These are phyloP conservation scores for Zosterops japonicus DNA, from an alignment of 2,113 vertebrate genomes.

Conservation along the genomic window DNA sequence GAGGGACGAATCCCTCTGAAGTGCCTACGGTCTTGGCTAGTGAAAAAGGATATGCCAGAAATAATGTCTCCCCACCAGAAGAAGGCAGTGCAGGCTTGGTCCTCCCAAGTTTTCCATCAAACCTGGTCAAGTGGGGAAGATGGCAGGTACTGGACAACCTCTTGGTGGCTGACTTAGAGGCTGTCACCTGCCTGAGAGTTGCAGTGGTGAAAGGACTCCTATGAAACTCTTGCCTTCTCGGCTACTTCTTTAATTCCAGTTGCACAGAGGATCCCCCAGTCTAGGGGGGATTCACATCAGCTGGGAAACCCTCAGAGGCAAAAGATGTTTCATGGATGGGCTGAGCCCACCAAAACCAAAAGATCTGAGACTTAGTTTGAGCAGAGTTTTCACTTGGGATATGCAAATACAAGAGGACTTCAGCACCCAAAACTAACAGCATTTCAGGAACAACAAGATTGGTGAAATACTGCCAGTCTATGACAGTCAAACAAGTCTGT, in stretches of 20 bases:
- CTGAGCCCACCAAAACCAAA: neutral
- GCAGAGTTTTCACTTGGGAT: neutral
- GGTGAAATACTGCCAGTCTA: neutral
- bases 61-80: conserved; percentile 16
- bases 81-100: neutral
- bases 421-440: neutral
- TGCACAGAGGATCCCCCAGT: neutral
- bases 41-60: neutral
- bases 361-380: neutral
- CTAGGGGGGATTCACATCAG: neutral
- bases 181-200: neutral
- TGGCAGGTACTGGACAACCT: accelerated
- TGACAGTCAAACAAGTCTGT: conserved; percentile 14
- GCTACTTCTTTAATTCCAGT: neutral
- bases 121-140: neutral
- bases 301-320: neutral
- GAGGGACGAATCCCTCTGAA: conserved; percentile 37
- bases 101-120: neutral
- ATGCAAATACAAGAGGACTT: neutral
- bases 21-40: neutral
- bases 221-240: neutral
- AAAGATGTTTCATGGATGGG: neutral
- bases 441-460: neutral
- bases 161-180: neutral
- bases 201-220: neutral